Evolutionary conservation across 2,888 invertebrate species (phyloP).

Genomic region (Drosophila anceps): DNA sequence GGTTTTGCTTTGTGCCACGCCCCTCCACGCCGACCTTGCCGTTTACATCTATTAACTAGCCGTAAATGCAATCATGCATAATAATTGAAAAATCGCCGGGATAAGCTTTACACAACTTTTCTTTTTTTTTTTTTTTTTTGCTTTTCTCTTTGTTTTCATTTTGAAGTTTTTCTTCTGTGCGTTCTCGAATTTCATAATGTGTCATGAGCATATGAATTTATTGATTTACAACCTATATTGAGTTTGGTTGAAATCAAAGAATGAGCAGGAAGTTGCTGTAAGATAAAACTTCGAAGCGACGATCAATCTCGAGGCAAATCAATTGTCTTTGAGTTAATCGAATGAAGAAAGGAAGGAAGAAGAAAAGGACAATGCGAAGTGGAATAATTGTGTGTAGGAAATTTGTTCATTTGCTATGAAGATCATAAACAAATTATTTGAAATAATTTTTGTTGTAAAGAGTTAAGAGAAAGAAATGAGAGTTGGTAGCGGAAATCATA

Average conservation of each 20-base stretch:
- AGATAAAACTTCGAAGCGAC: constrained; percentile 22
- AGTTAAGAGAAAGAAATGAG: no score
- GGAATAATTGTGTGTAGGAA: neutral
- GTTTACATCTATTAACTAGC: constrained; percentile 27
- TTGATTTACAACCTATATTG: constrained; percentile 40
- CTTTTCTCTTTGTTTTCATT: neutral
- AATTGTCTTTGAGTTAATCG: neutral
- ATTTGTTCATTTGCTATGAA: no score
- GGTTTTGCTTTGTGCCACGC: constrained; percentile 54
- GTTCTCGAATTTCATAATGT: constrained; percentile 58
- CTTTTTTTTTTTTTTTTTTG: constrained; percentile 1
- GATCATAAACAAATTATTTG: no score
- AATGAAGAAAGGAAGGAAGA: neutral
- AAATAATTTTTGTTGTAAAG: no score
- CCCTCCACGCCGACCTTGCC: constrained; percentile 5
- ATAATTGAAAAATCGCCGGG: constrained; percentile 74
- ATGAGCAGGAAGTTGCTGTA: constrained; percentile 24
- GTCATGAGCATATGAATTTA: constrained; percentile 55
- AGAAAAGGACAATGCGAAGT: neutral
- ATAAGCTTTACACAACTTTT: constrained; percentile 31
- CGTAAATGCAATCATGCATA: constrained; percentile 80
- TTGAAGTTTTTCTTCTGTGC: constrained; percentile 7
- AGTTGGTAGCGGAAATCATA: no score
- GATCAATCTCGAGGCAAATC: neutral
- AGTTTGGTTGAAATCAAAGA: constrained; percentile 11